Conservation (phyloP, 2,113 vertebrate genomes). For the Labeo rohita region DNA sequence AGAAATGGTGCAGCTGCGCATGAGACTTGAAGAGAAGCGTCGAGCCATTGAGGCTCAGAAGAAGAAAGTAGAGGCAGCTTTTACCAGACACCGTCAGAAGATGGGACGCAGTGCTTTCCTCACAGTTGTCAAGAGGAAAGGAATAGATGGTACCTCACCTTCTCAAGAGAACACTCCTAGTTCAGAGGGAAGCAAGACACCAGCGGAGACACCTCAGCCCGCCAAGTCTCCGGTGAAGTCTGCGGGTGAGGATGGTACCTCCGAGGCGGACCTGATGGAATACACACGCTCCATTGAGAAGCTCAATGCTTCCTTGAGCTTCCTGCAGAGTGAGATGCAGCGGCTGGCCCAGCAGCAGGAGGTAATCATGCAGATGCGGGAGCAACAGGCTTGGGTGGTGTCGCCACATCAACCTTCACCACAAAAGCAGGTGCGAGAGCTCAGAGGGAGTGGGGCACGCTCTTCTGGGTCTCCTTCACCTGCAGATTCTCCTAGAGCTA, state of each 20-base stretch:
- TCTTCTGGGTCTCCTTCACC: conserved; percentile 83
- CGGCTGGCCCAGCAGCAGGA: conserved; percentile 95
- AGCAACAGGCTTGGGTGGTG: conserved; percentile 92
- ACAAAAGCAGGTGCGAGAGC: conserved; percentile 82
- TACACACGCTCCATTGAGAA: conserved; percentile 96
- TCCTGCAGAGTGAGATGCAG: conserved; percentile 96
- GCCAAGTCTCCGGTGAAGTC: conserved; percentile 68
- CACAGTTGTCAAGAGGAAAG: conserved; percentile 91
- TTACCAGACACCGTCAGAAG: conserved; percentile 91
- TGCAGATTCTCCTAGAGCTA: conserved; percentile 82
- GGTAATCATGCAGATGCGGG: conserved; percentile 96
- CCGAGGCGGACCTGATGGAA: conserved; percentile 88
- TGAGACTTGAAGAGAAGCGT: conserved; percentile 95
- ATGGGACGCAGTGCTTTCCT: conserved; percentile 96
- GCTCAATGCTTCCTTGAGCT: conserved; percentile 88
- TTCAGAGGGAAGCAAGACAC: conserved; percentile 77
- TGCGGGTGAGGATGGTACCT: conserved; percentile 72
- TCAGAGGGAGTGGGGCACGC: conserved; percentile 68
- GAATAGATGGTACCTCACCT: conserved; percentile 79
- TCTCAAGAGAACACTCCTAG: conserved; percentile 82
- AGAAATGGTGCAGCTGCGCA: conserved; percentile 93
- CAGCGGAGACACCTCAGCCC: conserved; percentile 62
- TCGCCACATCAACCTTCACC: conserved; percentile 85
- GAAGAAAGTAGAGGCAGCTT: conserved; percentile 96
- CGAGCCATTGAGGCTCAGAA: conserved; percentile 97